Evolutionary conservation across 2,797 vertebrate genomes (phyloP), one percentile per base, ranked within the genome.

Genomic region (Microchirus variegatus): DNA sequence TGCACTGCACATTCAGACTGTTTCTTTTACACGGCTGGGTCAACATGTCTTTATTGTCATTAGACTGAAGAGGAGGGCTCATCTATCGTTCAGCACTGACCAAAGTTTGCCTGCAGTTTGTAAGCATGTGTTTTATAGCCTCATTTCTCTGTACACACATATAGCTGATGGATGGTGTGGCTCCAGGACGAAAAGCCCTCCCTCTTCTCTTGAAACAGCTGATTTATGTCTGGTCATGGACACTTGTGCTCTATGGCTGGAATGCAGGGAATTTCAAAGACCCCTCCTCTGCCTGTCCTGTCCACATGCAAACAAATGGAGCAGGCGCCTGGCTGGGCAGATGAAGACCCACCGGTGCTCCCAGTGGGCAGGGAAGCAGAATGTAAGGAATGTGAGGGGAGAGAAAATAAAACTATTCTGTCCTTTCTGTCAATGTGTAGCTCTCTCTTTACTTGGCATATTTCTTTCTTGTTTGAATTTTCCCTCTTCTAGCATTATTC

Each of bases 211-310:
- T 58, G 40, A 86, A 87, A 87, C 88, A 90, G 89, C 91, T 93
- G 93, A 93, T 93, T 94, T 94, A 94, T 91, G 91, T 83, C 86
- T 66, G 71, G 78, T 81, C 76, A 68, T 67, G 73, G 89, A 88
- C 87, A 91, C 87, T 93, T 92, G 87, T 90, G 85, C 85, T 90
- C 80, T 73, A 64, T 74, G 59, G 63, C 70, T 84, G 91, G 92
- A 93, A 94, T 94, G 85, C 68, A 31, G 78, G 70, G 92, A 93
- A 94, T 94, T 86, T 81, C 75, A 80, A 81, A 87, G 81, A 81
- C 86, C 80, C 64, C 86, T 84, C 88, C 75, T 81, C 86, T 86
- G 83, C 84, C 45, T 67, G 81, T 90, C 81, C 79, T 68, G 37
- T 89, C 82, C 82, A 84, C 86, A 88, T 4, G 67, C 87, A 90